Evolutionary conservation across 1,140 invertebrate genomes (phyloP).

Genomic region (Pseudoatta argentina): DNA sequence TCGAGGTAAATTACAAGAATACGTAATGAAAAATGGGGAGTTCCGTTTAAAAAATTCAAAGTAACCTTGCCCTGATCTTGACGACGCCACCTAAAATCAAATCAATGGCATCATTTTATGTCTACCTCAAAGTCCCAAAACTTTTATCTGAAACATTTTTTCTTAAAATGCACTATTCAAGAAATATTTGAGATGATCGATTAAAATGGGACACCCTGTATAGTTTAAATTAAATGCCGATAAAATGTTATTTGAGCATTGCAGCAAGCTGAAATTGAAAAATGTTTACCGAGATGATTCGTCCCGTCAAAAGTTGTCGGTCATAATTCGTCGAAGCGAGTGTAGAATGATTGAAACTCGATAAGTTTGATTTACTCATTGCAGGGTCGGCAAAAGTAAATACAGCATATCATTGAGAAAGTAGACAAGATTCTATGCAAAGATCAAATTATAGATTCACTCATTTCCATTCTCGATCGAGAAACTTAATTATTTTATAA

Average conservation of each 20-base stretch:
- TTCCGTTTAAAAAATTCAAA: too few relatives aligned
- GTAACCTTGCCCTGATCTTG: too few relatives aligned
- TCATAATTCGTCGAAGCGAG: constrained; percentile 12
- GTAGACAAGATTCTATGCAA: background rate
- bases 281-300: constrained; percentile 6
- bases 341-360: constrained; percentile 39
- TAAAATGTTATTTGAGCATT: background rate
- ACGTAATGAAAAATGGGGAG: too few relatives aligned
- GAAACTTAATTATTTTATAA: constrained; percentile 19
- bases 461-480: constrained; percentile 5
- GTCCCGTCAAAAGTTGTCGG: background rate
- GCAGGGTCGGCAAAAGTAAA: constrained; percentile 61
- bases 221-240: background rate
- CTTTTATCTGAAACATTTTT: too few relatives aligned
- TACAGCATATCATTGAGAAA: constrained; percentile 17
- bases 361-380: constrained; percentile 39
- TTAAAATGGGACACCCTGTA: too few relatives aligned
- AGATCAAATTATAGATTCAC: constrained; percentile 12
- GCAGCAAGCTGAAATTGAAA: background rate
- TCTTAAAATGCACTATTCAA: too few relatives aligned
- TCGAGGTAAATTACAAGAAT: too few relatives aligned
- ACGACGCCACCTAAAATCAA: too few relatives aligned
- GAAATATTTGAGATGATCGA: too few relatives aligned
- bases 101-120: too few relatives aligned
- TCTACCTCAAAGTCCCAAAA: too few relatives aligned